Evolutionary conservation across 2,113 vertebrate genomes (phyloP).

Genomic region (Hiodon alosoides): DNA sequence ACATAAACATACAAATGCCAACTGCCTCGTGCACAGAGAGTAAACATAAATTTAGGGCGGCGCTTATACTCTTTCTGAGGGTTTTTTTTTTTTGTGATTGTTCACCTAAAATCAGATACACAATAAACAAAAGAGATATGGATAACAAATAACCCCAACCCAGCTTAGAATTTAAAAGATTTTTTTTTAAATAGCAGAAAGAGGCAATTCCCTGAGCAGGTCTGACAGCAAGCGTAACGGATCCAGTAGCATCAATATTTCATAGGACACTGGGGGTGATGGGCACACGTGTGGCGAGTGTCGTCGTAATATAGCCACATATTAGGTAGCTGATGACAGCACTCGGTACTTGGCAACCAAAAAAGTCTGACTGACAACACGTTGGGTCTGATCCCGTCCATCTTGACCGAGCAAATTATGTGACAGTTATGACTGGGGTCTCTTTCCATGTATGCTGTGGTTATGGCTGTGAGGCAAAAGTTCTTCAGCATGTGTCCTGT

Average conservation of each 20-base stretch:
- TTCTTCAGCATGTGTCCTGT: too few species aligned
- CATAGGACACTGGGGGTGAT: conserved; percentile 53
- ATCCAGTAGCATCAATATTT: conserved; percentile 64
- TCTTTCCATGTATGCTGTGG: too few species aligned
- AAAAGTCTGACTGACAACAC: too few species aligned
- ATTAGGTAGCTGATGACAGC: not conserved
- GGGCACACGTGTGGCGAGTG: not conserved
- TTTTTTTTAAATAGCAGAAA: conserved; percentile 35
- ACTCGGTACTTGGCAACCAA: too few species aligned
- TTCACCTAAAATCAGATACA: too few species aligned
- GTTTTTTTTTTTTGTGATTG: conserved; percentile 6
- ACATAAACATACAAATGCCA: not conserved
- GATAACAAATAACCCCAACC: conserved; percentile 22
- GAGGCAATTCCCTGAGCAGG: conserved; percentile 27
- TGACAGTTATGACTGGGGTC: too few species aligned
- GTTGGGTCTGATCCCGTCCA: too few species aligned
- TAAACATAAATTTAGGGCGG: not conserved
- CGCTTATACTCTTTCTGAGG: not conserved
- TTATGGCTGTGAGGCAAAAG: too few species aligned
- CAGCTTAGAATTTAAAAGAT: conserved; percentile 30
- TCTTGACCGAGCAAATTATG: too few species aligned
- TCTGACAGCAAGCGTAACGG: conserved; percentile 50
- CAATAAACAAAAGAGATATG: too few species aligned
- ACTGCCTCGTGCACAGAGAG: conserved; percentile 15
- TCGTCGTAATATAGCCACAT: not conserved